A percentile compares a stretch with the other conserved stretches of the same genome.
Evolutionary conservation across 2,888 invertebrate genomes (phyloP).

Genomic region (Idaea aversata): DNA sequence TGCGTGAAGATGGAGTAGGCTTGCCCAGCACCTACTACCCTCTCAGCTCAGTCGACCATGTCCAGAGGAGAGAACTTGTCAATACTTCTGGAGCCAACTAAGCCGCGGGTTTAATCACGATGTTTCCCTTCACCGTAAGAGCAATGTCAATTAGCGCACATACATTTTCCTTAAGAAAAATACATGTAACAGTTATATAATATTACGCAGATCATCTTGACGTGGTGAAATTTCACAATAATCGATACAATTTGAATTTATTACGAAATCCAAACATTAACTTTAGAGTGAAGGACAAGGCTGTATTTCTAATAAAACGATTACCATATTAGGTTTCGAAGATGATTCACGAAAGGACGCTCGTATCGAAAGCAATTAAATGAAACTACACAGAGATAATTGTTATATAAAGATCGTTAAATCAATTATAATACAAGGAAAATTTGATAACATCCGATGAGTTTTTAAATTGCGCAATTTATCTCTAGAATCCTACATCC

Average conservation of each 20-base stretch:
- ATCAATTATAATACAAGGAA: not conserved
- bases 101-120: too few species aligned
- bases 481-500: not conserved
- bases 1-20: too few species aligned
- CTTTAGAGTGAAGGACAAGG: not conserved
- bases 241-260: not conserved
- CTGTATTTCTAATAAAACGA: not conserved
- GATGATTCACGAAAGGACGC: not conserved
- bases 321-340: not conserved
- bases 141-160: too few species aligned
- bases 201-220: not conserved
- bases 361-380: not conserved
- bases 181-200: not conserved
- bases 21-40: too few species aligned
- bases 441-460: not conserved
- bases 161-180: too few species aligned
- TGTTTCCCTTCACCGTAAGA: too few species aligned
- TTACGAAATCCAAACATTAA: not conserved
- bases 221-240: not conserved
- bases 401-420: not conserved
- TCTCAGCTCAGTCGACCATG: too few species aligned
- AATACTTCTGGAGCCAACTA: too few species aligned
- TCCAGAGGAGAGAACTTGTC: too few species aligned
- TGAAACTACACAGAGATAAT: not conserved
- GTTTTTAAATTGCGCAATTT: not conserved